Evolutionary conservation across 2,797 vertebrate genomes (phyloP).

Genomic region (Helarctos malayanus): DNA sequence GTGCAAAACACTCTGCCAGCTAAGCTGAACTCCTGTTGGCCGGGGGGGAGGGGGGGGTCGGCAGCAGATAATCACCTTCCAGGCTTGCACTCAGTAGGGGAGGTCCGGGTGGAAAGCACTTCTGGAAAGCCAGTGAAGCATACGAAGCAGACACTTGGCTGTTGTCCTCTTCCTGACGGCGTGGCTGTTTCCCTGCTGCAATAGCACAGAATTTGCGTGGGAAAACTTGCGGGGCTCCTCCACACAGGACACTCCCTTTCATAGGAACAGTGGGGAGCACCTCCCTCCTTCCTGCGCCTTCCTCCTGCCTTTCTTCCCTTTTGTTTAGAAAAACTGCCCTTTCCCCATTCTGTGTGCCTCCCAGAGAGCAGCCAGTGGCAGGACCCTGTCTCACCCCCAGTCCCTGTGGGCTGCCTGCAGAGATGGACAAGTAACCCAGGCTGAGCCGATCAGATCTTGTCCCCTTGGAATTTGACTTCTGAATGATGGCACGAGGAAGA

Average conservation of each 20-base stretch:
- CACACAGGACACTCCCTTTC: neutral
- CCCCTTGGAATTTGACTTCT: neutral
- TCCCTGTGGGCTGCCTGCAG: neutral
- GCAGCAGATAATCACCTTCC: neutral
- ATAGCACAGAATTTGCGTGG: neutral
- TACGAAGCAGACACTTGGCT: neutral
- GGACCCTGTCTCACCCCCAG: neutral
- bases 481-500: neutral
- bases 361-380: neutral
- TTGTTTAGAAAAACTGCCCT: neutral
- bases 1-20: neutral
- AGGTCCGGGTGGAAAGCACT: neutral
- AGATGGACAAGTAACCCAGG: neutral
- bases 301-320: neutral
- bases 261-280: neutral
- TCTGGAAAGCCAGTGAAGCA: neutral
- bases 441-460: neutral
- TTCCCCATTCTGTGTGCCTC: neutral
- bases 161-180: neutral
- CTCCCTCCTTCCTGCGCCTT: neutral
- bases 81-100: neutral
- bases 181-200: neutral
- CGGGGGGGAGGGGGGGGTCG: too few relatives aligned
- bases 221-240: neutral
- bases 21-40: neutral